A percentile compares a stretch with the other conserved stretches of the same genome.
These are phyloP conservation scores for Acanthiza pusilla DNA, from an alignment of 2,797 vertebrate species.

Conservation along the genomic window DNA sequence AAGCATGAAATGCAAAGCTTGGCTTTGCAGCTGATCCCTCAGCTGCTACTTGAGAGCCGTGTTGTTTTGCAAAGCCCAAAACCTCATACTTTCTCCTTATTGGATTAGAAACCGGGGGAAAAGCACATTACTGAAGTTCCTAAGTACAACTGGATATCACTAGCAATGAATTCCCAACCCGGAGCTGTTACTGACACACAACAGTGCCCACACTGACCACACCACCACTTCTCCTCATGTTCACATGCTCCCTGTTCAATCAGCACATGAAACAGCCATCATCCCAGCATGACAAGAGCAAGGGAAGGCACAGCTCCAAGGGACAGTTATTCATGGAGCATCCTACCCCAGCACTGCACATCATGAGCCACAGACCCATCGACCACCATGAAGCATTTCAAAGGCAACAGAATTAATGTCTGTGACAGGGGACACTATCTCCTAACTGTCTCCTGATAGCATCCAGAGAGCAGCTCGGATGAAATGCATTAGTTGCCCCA, in stretches of 20 bases:
- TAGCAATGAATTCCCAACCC: neutral
- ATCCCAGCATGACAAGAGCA: neutral
- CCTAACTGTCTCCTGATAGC: neutral
- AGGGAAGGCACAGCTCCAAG: neutral
- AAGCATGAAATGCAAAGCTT: slow-evolving; percentile 43
- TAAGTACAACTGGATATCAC: neutral
- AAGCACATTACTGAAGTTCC: slow-evolving; percentile 21
- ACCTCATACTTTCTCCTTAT: slow-evolving; percentile 1
- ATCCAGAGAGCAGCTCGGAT: neutral
- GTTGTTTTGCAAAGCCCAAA: slow-evolving; percentile 30
- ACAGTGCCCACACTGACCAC: fast-evolving
- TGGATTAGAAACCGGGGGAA: neutral
- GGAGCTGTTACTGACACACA: neutral
- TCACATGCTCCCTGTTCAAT: fast-evolving
- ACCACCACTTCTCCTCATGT: neutral
- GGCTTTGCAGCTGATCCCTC: slow-evolving; percentile 22
- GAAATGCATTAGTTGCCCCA: neutral
- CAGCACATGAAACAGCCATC: neutral
- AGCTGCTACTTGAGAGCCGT: slow-evolving; percentile 14
- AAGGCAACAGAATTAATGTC: neutral
- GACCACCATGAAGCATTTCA: neutral
- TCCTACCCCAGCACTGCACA: neutral
- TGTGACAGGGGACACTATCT: neutral
- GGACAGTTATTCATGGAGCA: neutral
- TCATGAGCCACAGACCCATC: neutral